Evolutionary conservation across 2,888 invertebrate species (phyloP), one percentile per base, ranked within the genome.

Genomic region (Ephialtes manifestator): DNA sequence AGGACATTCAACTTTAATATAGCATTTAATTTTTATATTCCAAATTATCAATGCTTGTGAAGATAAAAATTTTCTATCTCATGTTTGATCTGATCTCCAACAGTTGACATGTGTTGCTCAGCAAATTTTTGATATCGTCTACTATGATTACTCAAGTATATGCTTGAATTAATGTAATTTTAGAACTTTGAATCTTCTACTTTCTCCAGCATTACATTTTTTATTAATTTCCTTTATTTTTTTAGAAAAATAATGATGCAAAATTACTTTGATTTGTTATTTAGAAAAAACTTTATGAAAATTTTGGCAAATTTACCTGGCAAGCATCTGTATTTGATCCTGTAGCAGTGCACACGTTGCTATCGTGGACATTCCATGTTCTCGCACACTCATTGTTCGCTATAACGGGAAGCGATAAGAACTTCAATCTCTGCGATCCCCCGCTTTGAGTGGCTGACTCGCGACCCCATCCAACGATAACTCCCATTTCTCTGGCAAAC

Each of bases 381-480:
- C 0, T 0, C 0, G 35, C 8, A 35, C 91, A 90, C 13, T 85
- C n/a, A 0, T 3, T 1, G 31, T 87, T 87, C 0, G 83, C 77
- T 31, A 90, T 88, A 11, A 90, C 75, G 11, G 89, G 85, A 4
- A 90, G 10, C 4, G 20, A 2, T 1, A 87, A 87, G 28, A 85
- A 91, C 28, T 90, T 90, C 13, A 91, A 71, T 13, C 13, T 39
- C 2, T 20, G 46, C 0, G 86, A 76, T n/a, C 82, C 83, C 1
- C 0, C 0, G 5, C 71, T 35, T n/a, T 35, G 65, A 18, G 10
- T 39, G 0, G 20, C 5, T 5, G 39, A 20, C 10, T 89, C 88
- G 35, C 72, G 84, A 7, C 90, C 90, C 91, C 91, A 91, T 24
- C 90, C 90, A 39, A 90, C 80, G 2, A 90, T 81, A 1, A 46